These are phyloP conservation scores for Ischnura elegans DNA, from an alignment of 2,888 invertebrate genomes.

Conservation along the genomic window DNA sequence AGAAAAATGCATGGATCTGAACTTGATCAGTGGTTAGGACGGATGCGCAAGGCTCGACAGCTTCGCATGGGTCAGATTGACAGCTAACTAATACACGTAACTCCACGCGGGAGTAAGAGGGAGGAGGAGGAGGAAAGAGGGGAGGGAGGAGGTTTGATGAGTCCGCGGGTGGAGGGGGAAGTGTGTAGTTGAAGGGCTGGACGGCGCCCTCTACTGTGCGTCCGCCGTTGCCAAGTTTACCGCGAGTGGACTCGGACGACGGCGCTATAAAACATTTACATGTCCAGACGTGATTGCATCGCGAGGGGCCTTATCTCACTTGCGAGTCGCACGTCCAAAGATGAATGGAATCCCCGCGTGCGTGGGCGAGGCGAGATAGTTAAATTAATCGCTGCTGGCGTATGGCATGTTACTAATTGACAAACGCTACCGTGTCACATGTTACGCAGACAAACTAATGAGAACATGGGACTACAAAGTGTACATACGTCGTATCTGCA, in stretches of 20 bases:
- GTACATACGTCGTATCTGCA: too few relatives aligned
- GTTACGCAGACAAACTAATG: too few relatives aligned
- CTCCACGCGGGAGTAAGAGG: background rate
- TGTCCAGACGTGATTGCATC: too few relatives aligned
- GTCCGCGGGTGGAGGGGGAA: background rate
- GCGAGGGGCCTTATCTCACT: too few relatives aligned
- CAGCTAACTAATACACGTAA: background rate
- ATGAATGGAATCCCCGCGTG: background rate
- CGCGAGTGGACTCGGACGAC: background rate
- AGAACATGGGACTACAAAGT: too few relatives aligned
- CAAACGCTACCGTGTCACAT: too few relatives aligned
- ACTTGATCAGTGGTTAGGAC: too few relatives aligned
- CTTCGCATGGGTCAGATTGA: background rate
- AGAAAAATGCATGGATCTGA: too few relatives aligned
- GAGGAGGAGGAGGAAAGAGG: background rate
- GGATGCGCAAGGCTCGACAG: background rate
- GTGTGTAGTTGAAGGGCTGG: too few relatives aligned
- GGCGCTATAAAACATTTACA: background rate
- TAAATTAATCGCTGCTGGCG: too few relatives aligned
- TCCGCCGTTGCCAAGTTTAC: background rate
- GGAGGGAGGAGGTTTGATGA: background rate
- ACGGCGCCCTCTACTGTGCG: background rate
- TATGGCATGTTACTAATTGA: too few relatives aligned
- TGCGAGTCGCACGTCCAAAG: background rate
- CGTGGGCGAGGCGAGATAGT: too few relatives aligned